A percentile compares a stretch with the other conserved stretches of the same genome.
These are phyloP conservation scores for Nephrotoma guestfalica DNA, from an alignment of 2,888 invertebrate genomes.

Conservation along the genomic window DNA sequence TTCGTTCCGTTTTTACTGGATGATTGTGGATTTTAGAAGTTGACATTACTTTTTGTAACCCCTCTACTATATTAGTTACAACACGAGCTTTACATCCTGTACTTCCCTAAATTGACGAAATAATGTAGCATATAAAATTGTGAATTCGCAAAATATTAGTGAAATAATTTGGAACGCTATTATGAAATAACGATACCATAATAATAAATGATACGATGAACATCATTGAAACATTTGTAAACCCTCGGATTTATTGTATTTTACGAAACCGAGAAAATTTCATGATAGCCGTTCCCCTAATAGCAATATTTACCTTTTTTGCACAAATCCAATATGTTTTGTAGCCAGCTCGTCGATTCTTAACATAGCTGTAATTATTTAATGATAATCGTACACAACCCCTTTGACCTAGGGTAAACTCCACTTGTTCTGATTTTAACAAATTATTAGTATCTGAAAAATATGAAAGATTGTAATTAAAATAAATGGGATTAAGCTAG, in stretches of 20 bases:
- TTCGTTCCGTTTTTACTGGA: constrained; percentile 21
- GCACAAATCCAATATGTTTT: constrained; percentile 33
- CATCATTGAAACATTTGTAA: too few relatives aligned
- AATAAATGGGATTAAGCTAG: background rate
- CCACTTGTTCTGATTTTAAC: background rate
- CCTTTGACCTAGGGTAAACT: constrained; percentile 22
- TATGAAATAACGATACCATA: too few relatives aligned
- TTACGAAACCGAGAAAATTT: background rate
- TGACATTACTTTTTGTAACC: constrained; percentile 28
- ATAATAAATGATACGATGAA: too few relatives aligned
- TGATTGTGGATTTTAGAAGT: constrained; percentile 28
- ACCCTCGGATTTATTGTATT: too few relatives aligned
- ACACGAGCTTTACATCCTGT: constrained; percentile 31
- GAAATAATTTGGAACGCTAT: background rate
- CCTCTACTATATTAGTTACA: constrained; percentile 28
- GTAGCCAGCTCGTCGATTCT: constrained; percentile 27
- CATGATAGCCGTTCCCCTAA: too few relatives aligned
- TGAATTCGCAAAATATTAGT: background rate
- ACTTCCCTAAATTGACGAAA: constrained; percentile 23
- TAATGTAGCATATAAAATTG: background rate
- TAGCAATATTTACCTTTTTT: constrained; percentile 23
- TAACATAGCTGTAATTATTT: constrained; percentile 27
- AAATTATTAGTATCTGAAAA: background rate
- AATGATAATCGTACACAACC: constrained; percentile 27
- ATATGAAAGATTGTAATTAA: background rate